Base-by-base conservation (phyloP, 2,113 vertebrate genomes). In the Otocyon megalotis region DNA sequence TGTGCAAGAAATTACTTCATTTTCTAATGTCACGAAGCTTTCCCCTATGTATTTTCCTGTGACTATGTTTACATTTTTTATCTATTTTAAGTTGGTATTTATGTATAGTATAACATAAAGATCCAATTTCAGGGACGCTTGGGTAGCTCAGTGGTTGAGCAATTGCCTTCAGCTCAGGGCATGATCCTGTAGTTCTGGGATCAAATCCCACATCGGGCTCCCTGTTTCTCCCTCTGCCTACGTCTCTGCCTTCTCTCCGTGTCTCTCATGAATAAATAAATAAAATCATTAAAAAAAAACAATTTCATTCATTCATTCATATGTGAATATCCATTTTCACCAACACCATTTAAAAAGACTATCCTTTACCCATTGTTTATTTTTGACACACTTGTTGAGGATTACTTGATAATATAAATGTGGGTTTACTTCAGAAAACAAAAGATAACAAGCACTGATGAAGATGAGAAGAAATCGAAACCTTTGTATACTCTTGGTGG, bases 21-120 rank as follows among this genome's bases (percentile, higher is more conserved):
- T 65, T 8, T 56, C 13, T 7, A 63, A 56, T 79, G 24, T 13
- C 62, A 72, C n/a, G 11, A 88, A 72, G 1, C 15, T 76, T 88
- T 69, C 14, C 30, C 10, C 58, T 14, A 26, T 81, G 16, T 62
- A 58, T 88, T 88, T 43, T 43, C 43, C 35, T 53, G 93, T 8
- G 22, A 90, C 94, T 85, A 32, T 60, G 6, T 15, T 37, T 82
- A 62, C 50, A 60, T 89, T 26, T 95, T 58, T 30, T 93, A 63
- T 65, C 8, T 15, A 63, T 56, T 84, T 79, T 92, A 8, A 71
- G 8, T 71, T 77, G 6, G 24, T 95, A 22, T 69, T 72, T 58
- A 8, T 35, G 54, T 54, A n/a, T 58, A 8, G 2, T n/a, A 37
- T 71, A 72, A 72, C 22, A 63, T 30, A 43, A 67, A 35, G 6